Evolutionary conservation across 2,888 invertebrate genomes (phyloP).

Genomic region (Pheosia gnoma): DNA sequence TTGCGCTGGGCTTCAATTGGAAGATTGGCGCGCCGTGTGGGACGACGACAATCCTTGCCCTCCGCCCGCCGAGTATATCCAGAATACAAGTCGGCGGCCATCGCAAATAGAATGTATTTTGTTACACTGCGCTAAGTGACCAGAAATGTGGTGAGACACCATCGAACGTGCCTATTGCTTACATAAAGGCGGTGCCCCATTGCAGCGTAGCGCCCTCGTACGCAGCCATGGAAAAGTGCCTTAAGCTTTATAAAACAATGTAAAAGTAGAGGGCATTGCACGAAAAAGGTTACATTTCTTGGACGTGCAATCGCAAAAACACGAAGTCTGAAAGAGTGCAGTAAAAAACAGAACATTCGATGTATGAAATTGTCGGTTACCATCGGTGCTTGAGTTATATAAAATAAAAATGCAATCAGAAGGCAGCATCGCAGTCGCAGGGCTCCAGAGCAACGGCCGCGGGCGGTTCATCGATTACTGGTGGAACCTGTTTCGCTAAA

Average conservation of each 20-base stretch:
- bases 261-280: constrained; percentile 15
- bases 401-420: constrained; percentile 49
- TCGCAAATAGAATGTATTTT: constrained; percentile 36
- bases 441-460: constrained; percentile 60
- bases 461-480: constrained; percentile 40
- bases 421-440: constrained; percentile 32
- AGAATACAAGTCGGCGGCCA: constrained; percentile 65
- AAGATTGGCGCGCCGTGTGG: constrained; percentile 78
- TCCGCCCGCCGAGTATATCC: constrained; percentile 77
- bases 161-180: no score
- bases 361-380: constrained; percentile 19
- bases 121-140: constrained; percentile 11
- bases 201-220: no score
- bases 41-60: constrained; percentile 76
- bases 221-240: no score
- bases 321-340: neutral
- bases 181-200: no score
- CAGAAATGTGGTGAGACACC: neutral
- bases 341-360: constrained; percentile 5
- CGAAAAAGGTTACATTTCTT: constrained; percentile 11
- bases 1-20: constrained; percentile 76
- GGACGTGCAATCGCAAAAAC: constrained; percentile 5
- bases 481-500: constrained; percentile 61
- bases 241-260: neutral
- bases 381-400: constrained; percentile 29